Evolutionary conservation across 2,113 vertebrate genomes (phyloP).

Genomic region (Setophaga petechia): DNA sequence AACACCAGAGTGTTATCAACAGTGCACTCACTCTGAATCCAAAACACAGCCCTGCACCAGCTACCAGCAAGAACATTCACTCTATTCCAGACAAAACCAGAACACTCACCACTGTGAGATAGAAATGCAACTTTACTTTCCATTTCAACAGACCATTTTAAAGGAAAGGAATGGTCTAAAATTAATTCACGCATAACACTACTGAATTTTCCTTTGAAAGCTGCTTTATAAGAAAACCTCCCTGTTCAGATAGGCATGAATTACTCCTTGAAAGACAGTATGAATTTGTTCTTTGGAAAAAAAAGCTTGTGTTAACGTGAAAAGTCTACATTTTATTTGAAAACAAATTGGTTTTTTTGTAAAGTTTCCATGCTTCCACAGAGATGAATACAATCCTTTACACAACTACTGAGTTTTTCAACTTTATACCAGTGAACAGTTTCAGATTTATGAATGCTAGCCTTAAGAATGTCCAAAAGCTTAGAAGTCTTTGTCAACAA

Average conservation of each 20-base stretch:
- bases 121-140: not conserved
- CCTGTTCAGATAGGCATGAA: not conserved
- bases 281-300: not conserved
- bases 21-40: not conserved
- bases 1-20: not conserved
- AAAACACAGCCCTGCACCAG: not conserved
- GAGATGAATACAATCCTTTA: not conserved
- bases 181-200: not conserved
- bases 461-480: not conserved
- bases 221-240: not conserved
- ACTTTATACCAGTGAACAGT: not conserved
- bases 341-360: not conserved
- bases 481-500: not conserved
- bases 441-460: not conserved
- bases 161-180: not conserved
- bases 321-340: not conserved
- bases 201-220: not conserved
- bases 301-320: not conserved
- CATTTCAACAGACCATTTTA: not conserved
- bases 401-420: not conserved
- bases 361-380: not conserved
- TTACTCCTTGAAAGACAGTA: not conserved
- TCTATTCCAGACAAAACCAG: not conserved
- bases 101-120: not conserved
- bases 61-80: not conserved